phyloP scores from a whole-genome alignment of 2,797 vertebrate species.

The Clarias laeviceps region DNA sequence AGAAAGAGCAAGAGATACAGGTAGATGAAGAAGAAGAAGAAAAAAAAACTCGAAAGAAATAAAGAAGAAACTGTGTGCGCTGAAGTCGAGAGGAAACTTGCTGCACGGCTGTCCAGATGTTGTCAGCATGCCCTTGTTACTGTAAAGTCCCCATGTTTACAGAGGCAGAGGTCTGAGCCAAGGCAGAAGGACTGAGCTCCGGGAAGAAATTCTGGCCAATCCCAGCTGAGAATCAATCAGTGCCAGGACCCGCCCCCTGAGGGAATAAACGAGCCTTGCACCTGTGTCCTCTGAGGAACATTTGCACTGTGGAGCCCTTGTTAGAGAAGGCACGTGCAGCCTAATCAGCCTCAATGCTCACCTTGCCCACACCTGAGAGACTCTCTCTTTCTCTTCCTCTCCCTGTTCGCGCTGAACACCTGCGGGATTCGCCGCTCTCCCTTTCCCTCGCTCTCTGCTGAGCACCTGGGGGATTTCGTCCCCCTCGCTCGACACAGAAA shows the following conservation, averaged over 20 bases:
- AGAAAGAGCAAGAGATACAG: slow-evolving; percentile 6
- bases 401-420: background rate
- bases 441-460: background rate
- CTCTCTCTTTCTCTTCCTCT: slow-evolving; percentile 19
- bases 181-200: slow-evolving; percentile 43
- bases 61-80: background rate
- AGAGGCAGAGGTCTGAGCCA: slow-evolving; percentile 50
- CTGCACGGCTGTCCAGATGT: slow-evolving; percentile 16
- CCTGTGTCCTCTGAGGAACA: slow-evolving; percentile 49
- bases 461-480: slow-evolving; percentile 47
- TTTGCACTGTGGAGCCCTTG: slow-evolving; percentile 50
- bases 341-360: slow-evolving; percentile 48
- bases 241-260: slow-evolving; percentile 16
- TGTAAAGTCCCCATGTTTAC: slow-evolving; percentile 20
- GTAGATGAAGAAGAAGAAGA: background rate
- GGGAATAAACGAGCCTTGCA: slow-evolving; percentile 28
- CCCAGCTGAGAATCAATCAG: background rate
- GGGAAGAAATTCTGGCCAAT: slow-evolving; percentile 22
- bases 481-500: slow-evolving; percentile 26
- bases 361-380: slow-evolving; percentile 30
- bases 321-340: slow-evolving; percentile 22
- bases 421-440: slow-evolving; percentile 29
- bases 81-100: background rate
- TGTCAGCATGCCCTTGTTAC: slow-evolving; percentile 30
- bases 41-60: background rate